Conservation (phyloP, 2,797 vertebrate genomes). For the Pelobates cultripes region DNA sequence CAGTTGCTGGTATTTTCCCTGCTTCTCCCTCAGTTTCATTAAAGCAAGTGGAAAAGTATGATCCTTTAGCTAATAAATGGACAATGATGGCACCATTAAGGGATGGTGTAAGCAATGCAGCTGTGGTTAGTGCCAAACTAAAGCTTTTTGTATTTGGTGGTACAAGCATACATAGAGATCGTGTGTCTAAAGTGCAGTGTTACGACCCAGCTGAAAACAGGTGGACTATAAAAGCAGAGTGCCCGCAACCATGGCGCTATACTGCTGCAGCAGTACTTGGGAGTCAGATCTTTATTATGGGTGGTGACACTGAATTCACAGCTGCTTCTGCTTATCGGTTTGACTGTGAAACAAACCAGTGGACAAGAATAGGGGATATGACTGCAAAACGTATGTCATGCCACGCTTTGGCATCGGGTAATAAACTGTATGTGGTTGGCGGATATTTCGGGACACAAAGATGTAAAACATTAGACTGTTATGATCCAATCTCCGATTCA, state of each 20-base stretch:
- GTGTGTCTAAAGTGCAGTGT: constrained; percentile 93
- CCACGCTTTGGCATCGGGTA: constrained; percentile 90
- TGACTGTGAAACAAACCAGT: constrained; percentile 89
- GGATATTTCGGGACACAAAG: constrained; percentile 94
- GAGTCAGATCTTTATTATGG: constrained; percentile 97
- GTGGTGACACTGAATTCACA: constrained; percentile 91
- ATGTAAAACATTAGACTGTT: constrained; percentile 94
- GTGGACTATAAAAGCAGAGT: constrained; percentile 89
- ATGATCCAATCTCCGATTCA: constrained; percentile 87
- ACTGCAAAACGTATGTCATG: constrained; percentile 95
- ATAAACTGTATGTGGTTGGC: constrained; percentile 93
- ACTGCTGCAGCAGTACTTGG: constrained; percentile 89
- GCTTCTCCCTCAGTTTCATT: constrained; percentile 91
- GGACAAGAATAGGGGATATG: constrained; percentile 93
- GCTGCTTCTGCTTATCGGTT: constrained; percentile 93
- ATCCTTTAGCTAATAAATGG: constrained; percentile 89
- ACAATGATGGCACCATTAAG: constrained; percentile 89
- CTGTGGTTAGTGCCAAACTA: constrained; percentile 89
- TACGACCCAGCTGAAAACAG: constrained; percentile 87
- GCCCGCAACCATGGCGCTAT: constrained; percentile 93
- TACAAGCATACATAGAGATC: constrained; percentile 89
- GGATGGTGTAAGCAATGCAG: constrained; percentile 91
- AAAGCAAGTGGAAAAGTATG: constrained; percentile 90
- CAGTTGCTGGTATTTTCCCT: constrained; percentile 87
- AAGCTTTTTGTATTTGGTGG: constrained; percentile 93